Evolutionary conservation across 2,797 vertebrate genomes (phyloP), one percentile per base, ranked within the genome.

Genomic region (Scyliorhinus canicula): DNA sequence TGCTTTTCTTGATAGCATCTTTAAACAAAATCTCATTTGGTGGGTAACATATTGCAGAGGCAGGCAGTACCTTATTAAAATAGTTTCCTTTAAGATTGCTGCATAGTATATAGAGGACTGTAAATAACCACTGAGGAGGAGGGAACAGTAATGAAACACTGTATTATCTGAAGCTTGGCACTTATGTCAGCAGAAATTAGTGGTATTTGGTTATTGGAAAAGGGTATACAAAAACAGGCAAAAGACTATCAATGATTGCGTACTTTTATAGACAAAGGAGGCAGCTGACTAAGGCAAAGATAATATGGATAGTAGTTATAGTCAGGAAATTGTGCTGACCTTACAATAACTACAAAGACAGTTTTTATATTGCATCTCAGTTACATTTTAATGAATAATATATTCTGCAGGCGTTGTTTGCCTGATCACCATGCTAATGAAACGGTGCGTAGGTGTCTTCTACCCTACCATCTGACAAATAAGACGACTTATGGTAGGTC

Each of bases 171-270:
- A 99, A 99, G 99, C 99, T 98, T 98, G 98, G 98, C 98, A 99
- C 99, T 99, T 99, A 99, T 99, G 99, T 99, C 99, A 99, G 99
- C 99, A 99, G 98, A 99, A 99, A 99, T 99, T 98, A 98, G 98
- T 98, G 98, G 97, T 98, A 97, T 98, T 98, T 98, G 98, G 99
- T 99, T 99, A 99, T 99, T 99, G 99, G 98, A 99, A 99, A 99
- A 98, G 97, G 96, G 96, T 96, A 96, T 98, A 98, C 98, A 99
- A 98, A 99, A 98, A 98, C 98, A 99, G 98, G 98, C 98, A 99
- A 98, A 99, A 98, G 98, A 94, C 98, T 99, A 98, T 99, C 99
- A 99, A 99, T 99, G 98, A 98, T 99, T 99, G 99, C 98, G 99
- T 99, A 99, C 99, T 99, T 99, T 99, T 99, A 99, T 98, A 98